Evolutionary conservation across 2,888 invertebrate genomes (phyloP).

Genomic region (Parnassius mnemosyne): DNA sequence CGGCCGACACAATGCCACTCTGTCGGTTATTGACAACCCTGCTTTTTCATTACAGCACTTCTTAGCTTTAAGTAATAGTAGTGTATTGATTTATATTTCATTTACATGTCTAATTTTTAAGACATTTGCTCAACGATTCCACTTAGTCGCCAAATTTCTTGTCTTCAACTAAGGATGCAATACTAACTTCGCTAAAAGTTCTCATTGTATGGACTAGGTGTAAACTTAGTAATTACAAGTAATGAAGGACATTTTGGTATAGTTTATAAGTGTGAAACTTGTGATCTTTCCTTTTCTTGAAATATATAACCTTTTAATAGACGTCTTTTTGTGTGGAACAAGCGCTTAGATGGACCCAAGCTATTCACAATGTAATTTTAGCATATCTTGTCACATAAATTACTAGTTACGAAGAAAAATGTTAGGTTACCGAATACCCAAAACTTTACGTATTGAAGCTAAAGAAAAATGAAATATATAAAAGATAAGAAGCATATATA

Average conservation of each 20-base stretch:
- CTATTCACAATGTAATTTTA: neutral
- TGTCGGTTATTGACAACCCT: slow-evolving; percentile 16
- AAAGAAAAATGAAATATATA: too few relatives aligned
- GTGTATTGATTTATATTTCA: slow-evolving; percentile 2
- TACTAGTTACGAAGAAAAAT: neutral
- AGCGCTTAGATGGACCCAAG: neutral
- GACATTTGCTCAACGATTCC: slow-evolving; percentile 4
- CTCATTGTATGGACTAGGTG: slow-evolving; percentile 9
- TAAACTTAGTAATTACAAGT: slow-evolving; percentile 15
- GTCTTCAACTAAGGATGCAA: slow-evolving; percentile 2
- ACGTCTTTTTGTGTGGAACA: neutral
- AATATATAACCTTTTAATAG: slow-evolving; percentile 7
- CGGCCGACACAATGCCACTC: slow-evolving; percentile 24
- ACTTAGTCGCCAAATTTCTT: slow-evolving; percentile 3
- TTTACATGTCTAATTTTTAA: slow-evolving; percentile 1
- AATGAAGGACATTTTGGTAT: slow-evolving; percentile 16
- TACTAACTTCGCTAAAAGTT: slow-evolving; percentile 1
- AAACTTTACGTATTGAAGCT: too few relatives aligned
- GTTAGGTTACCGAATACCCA: neutral
- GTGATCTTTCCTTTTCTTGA: neutral
- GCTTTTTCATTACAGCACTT: slow-evolving; percentile 16
- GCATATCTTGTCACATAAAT: neutral
- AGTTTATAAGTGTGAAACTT: slow-evolving; percentile 11
- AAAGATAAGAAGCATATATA: too few relatives aligned
- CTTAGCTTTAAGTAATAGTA: slow-evolving; percentile 11